Evolutionary conservation across 2,888 invertebrate genomes (phyloP), one percentile per base, ranked within the genome.

Genomic region (Acanthacorydalis orientalis): DNA sequence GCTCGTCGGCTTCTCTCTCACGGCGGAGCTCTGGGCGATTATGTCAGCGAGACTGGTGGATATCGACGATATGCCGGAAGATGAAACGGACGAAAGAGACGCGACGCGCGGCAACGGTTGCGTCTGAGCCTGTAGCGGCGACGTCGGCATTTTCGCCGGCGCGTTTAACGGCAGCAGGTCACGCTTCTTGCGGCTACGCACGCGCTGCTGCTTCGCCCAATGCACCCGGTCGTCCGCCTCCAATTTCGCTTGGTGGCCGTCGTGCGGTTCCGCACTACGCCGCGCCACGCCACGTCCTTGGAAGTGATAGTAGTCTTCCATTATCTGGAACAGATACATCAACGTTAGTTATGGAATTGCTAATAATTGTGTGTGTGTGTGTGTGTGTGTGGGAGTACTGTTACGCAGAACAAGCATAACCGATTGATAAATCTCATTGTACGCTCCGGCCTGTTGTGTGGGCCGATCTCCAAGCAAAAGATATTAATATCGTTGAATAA

Each of bases 251-350:
- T 84, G 84, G 59, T 85, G 83, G 51, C 76, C 75, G 47, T 72
- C 67, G 58, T 85, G 82, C 15, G 82, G 80, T 47, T 72, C 68
- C 50, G 77, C 59, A 9, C 92, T 91, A 57, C 92, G 72, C 66
- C 85, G 86, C 52, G 78, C 72, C 52, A 92, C 78, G 53, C 76
- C 75, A 57, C 75, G 74, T 68, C 92, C 91, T 57, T 80, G 78
- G 64, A 92, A 83, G 64, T 88, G 86, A 67, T 83, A 91, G 68
- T 84, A 82, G 64, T 87, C 82, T 57, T 78, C 79, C 64, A 90
- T 79, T 64, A 93, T 91, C 92, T 93, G 77, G 34, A 77, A 64
- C 23, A 23, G 23, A 23, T 23, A 23, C 6, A 23, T 23, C 23
- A 23, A 23, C 15, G 23, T 23, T 23, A 23, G 23, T 23, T 23